These are phyloP conservation scores for Helicoverpa zea DNA, from an alignment of 1,140 invertebrate genomes.

Conservation along the genomic window DNA sequence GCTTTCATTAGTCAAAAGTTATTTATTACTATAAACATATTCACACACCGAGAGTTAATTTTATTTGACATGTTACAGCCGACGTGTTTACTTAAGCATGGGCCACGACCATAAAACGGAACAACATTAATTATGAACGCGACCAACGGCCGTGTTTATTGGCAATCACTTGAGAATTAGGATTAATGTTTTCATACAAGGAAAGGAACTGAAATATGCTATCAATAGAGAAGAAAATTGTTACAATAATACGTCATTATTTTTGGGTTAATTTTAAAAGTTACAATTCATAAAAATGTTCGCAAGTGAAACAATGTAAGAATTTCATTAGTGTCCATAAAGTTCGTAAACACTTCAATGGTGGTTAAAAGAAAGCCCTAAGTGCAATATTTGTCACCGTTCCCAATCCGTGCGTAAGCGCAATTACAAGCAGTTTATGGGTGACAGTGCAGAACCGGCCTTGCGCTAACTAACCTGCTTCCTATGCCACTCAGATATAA, in stretches of 20 bases:
- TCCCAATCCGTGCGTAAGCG: slow-evolving; percentile 56
- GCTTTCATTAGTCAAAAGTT: too few species aligned
- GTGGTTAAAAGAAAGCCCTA: slow-evolving; percentile 47
- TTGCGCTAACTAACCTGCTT: slow-evolving; percentile 49
- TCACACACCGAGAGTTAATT: not conserved
- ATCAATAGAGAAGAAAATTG: too few species aligned
- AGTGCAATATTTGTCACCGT: slow-evolving; percentile 57
- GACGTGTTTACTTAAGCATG: not conserved
- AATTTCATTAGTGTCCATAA: slow-evolving; percentile 19
- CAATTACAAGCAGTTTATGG: slow-evolving; percentile 61
- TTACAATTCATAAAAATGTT: too few species aligned
- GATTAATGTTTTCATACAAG: too few species aligned
- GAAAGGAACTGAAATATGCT: too few species aligned
- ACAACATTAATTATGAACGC: not conserved
- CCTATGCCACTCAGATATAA: slow-evolving; percentile 49
- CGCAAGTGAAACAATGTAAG: slow-evolving; percentile 8
- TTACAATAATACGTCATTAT: too few species aligned
- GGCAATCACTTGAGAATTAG: not conserved
- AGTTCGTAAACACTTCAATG: slow-evolving; percentile 24
- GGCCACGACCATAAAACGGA: not conserved
- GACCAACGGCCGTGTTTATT: not conserved
- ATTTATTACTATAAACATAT: too few species aligned
- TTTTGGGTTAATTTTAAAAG: too few species aligned
- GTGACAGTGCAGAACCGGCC: slow-evolving; percentile 53
- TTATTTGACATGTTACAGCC: not conserved